Base-by-base conservation (phyloP, 2,113 vertebrate genomes). In the Elaphurus davidianus region DNA sequence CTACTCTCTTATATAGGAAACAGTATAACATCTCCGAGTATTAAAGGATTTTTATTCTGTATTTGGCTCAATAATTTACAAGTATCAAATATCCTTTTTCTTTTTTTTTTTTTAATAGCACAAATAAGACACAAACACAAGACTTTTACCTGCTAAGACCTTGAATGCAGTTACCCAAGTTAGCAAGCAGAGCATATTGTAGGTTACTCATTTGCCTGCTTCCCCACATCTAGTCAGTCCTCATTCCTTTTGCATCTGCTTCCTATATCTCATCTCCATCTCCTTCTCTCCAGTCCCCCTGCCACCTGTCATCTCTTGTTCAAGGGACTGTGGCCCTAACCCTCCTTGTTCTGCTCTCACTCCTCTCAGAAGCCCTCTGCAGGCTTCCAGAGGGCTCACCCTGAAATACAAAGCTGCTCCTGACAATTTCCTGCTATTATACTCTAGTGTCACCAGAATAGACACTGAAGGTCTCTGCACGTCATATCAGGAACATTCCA, bases 71-170 rank as follows among this genome's bases (percentile, higher is more conserved):
- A 36, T 50, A 30, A 83, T 55, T 83, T 71, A 11, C n/a, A 84
- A 60, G 36, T 67, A 17, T 81, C 33, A 93, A 54, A 6, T 45
- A 85, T 40, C 30, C 52, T 82, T 59, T 60, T 84, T 76, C 10
- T 81, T 59, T 91, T n/a, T 86, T n/a, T 86, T 87, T 52, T 87
- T 97, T 55, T n/a, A 78, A 55, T 88, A 91, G 74, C 57, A 74
- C 52, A 84, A 47, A 30, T 55, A n/a, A 85, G 92, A 55, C 6
- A 23, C 25, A 76, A 62, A 90, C 16, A 67, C 1, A n/a, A 15
- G 19, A 14, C 40, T 14, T 87, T 83, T 7, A 9, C 43, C n/a
- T 87, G 25, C 25, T 67, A 8, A 81, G 13, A 62, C 13, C 78
- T 15, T 71, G 78, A 78, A 33, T 28, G 30, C 21, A 14, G 2